Conservation (phyloP, 2,888 invertebrate species). For the Lithophane socia region DNA sequence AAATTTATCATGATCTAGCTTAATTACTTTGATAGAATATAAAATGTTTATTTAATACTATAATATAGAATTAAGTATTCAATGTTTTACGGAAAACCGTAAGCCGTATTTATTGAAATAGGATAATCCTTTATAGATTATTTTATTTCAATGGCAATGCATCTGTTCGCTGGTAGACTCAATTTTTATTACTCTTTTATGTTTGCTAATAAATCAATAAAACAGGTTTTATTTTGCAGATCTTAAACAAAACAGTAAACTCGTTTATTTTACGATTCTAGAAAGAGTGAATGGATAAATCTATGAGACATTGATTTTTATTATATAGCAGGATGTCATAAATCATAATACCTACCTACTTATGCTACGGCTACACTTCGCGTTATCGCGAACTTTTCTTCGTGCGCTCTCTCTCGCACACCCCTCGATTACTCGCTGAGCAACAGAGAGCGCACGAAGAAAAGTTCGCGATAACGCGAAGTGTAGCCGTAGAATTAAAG, state of each 20-base stretch:
- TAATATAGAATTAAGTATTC: neutral
- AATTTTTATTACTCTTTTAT: slow-evolving; percentile 28
- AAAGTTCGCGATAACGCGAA: too few relatives aligned
- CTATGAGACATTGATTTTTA: neutral
- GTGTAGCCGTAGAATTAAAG: too few relatives aligned
- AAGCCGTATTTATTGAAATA: slow-evolving; percentile 25
- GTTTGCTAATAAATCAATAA: slow-evolving; percentile 24
- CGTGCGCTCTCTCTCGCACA: too few relatives aligned
- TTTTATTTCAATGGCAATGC: slow-evolving; percentile 13
- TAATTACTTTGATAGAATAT: neutral
- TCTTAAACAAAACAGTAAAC: slow-evolving; percentile 16
- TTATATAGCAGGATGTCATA: neutral
- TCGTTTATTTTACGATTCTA: slow-evolving; percentile 31
- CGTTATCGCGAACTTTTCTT: too few relatives aligned
- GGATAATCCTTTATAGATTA: slow-evolving; percentile 19
- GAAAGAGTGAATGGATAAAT: neutral
- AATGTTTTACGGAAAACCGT: slow-evolving; percentile 11
- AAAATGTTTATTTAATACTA: neutral
- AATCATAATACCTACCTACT: neutral
- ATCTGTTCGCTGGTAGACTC: neutral
- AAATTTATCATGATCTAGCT: neutral
- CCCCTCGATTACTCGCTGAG: too few relatives aligned
- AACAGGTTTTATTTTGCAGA: slow-evolving; percentile 42
- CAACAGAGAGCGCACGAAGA: too few relatives aligned
- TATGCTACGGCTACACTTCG: too few relatives aligned